Evolutionary conservation across 2,113 vertebrate genomes (phyloP).

Genomic region (Epinephelus moara): DNA sequence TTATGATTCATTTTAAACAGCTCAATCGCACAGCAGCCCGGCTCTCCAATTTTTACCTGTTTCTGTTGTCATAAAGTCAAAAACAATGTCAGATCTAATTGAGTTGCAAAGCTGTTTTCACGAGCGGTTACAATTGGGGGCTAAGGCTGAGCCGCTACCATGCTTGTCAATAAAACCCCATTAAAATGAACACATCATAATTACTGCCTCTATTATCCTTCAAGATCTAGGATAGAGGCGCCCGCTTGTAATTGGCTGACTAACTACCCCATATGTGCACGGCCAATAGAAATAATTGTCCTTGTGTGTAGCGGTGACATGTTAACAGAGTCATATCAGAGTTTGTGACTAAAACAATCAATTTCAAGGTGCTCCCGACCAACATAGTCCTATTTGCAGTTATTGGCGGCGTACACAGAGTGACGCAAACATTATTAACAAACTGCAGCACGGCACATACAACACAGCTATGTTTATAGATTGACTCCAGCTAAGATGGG

Average conservation of each 20-base stretch:
- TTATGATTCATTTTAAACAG: conserved; percentile 30
- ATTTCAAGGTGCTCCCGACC: conserved; percentile 66
- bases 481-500: conserved; percentile 28
- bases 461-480: conserved; percentile 47
- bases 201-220: conserved; percentile 82
- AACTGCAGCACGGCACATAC: conserved; percentile 27
- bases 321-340: conserved; percentile 71
- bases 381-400: conserved; percentile 54
- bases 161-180: conserved; percentile 83
- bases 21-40: conserved; percentile 1
- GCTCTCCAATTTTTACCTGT: conserved; percentile 43
- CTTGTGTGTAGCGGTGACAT: conserved; percentile 74
- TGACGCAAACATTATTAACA: conserved; percentile 49
- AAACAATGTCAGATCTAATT: conserved; percentile 81
- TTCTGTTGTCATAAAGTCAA: conserved; percentile 54
- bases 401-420: conserved; percentile 35
- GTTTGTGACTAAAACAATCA: conserved; percentile 67
- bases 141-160: conserved; percentile 56
- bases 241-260: conserved; percentile 75
- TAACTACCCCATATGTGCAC: conserved; percentile 81
- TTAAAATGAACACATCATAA: conserved; percentile 84
- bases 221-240: conserved; percentile 77
- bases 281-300: conserved; percentile 80
- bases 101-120: conserved; percentile 76
- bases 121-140: conserved; percentile 70